Evolutionary conservation across 2,888 invertebrate species (phyloP).

Genomic region (Psylliodes chrysocephalus): DNA sequence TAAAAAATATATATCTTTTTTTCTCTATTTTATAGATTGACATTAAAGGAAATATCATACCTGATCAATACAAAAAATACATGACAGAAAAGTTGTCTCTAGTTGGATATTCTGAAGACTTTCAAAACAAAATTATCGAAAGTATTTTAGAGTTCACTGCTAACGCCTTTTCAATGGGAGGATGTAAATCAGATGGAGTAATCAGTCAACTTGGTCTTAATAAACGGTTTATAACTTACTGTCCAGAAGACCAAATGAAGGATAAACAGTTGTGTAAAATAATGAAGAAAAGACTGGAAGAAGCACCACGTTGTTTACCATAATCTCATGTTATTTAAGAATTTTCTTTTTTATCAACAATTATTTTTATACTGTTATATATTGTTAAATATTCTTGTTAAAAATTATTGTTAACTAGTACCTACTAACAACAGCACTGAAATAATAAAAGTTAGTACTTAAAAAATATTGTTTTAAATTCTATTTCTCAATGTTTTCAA

Average conservation of each 20-base stretch:
- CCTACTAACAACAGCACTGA: too few species aligned
- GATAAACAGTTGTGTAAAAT: constrained; percentile 58
- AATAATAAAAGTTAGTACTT: too few species aligned
- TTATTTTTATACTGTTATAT: too few species aligned
- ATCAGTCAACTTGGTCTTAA: constrained; percentile 60
- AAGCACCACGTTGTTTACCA: constrained; percentile 42
- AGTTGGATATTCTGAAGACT: constrained; percentile 55
- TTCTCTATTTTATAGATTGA: constrained; percentile 59
- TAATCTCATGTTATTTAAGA: too few species aligned
- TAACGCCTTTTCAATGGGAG: constrained; percentile 42
- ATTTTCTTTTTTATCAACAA: too few species aligned
- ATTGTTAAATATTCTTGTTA: too few species aligned
- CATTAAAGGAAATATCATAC: constrained; percentile 56
- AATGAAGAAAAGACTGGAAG: constrained; percentile 57
- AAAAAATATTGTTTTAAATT: too few species aligned
- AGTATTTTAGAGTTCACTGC: constrained; percentile 58
- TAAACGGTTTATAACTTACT: constrained; percentile 60
- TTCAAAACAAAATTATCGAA: constrained; percentile 56
- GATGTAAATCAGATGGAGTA: constrained; percentile 59
- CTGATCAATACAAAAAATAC: constrained; percentile 51
- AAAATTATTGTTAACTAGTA: too few species aligned
- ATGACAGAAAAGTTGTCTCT: constrained; percentile 54
- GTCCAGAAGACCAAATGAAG: constrained; percentile 61
- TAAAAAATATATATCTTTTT: neutral
- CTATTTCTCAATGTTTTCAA: too few species aligned